Percentiles rank a stretch among this genome's conserved stretches.
Conservation (phyloP, 2,113 vertebrate species). For the Microcebus murinus region DNA sequence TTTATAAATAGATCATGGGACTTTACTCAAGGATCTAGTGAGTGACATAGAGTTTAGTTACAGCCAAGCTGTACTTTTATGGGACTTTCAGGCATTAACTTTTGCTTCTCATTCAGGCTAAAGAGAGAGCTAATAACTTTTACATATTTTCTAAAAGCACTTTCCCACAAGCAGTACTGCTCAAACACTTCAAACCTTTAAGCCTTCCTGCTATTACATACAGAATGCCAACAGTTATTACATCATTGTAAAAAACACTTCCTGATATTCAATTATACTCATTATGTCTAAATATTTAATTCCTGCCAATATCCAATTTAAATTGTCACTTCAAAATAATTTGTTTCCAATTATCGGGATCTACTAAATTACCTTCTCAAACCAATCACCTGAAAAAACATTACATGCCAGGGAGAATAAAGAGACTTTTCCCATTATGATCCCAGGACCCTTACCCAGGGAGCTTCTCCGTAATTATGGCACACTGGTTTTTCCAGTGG, state of each 20-base stretch:
- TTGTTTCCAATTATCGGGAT: slow-evolving; percentile 58
- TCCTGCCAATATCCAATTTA: slow-evolving; percentile 59
- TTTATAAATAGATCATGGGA: background rate
- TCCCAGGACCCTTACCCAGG: background rate
- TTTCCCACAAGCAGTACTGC: slow-evolving; percentile 38
- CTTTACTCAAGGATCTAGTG: background rate
- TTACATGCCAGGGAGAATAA: slow-evolving; percentile 28
- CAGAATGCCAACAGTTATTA: slow-evolving; percentile 52
- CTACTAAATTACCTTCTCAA: slow-evolving; percentile 64
- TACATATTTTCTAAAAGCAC: slow-evolving; percentile 48
- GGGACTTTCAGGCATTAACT: background rate
- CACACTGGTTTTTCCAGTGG: background rate
- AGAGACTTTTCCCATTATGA: slow-evolving; percentile 39
- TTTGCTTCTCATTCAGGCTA: slow-evolving; percentile 34
- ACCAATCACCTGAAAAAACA: slow-evolving; percentile 68
- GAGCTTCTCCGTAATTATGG: background rate
- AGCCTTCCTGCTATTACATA: slow-evolving; percentile 27
- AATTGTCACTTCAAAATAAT: slow-evolving; percentile 67
- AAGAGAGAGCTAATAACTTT: slow-evolving; percentile 47
- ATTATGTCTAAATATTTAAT: slow-evolving; percentile 63
- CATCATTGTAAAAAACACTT: slow-evolving; percentile 44
- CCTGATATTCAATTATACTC: slow-evolving; percentile 63
- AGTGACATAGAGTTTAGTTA: background rate
- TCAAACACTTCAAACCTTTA: slow-evolving; percentile 48
- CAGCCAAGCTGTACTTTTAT: background rate